These are phyloP conservation scores for Pelmatolapia mariae DNA, from an alignment of 2,113 vertebrate species.

Conservation along the genomic window DNA sequence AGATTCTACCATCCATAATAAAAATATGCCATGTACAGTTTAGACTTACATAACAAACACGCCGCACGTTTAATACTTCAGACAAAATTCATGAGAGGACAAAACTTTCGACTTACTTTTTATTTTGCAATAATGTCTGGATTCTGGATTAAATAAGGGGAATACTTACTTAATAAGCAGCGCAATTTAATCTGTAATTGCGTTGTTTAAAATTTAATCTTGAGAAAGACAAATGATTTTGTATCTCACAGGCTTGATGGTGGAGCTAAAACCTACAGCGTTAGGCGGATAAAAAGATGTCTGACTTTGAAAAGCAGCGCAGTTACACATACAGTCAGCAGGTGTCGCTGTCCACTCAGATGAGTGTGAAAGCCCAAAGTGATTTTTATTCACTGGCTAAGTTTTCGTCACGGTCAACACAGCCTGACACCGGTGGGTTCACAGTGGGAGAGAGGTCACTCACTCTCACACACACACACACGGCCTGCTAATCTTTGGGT, in stretches of 20 bases:
- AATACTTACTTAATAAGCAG: background rate
- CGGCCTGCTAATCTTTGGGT: background rate
- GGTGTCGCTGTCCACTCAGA: background rate
- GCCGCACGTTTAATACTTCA: background rate
- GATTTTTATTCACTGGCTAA: background rate
- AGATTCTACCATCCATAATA: background rate
- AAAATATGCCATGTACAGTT: background rate
- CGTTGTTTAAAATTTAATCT: background rate
- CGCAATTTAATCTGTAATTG: background rate
- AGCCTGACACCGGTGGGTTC: background rate
- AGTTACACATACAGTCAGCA: constrained; percentile 13
- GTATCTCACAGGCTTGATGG: background rate
- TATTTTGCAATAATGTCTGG: background rate
- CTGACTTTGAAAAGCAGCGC: background rate
- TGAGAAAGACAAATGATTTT: background rate
- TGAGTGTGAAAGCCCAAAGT: background rate
- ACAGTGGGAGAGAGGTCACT: background rate
- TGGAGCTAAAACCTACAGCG: background rate
- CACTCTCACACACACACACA: background rate
- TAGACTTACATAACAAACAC: background rate
- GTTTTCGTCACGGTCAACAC: background rate
- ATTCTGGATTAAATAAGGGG: background rate
- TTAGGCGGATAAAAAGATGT: background rate
- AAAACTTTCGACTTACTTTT: background rate
- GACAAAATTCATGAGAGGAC: background rate